These are phyloP conservation scores for Pandemis corylana DNA, from an alignment of 2,888 invertebrate species.

Conservation along the genomic window DNA sequence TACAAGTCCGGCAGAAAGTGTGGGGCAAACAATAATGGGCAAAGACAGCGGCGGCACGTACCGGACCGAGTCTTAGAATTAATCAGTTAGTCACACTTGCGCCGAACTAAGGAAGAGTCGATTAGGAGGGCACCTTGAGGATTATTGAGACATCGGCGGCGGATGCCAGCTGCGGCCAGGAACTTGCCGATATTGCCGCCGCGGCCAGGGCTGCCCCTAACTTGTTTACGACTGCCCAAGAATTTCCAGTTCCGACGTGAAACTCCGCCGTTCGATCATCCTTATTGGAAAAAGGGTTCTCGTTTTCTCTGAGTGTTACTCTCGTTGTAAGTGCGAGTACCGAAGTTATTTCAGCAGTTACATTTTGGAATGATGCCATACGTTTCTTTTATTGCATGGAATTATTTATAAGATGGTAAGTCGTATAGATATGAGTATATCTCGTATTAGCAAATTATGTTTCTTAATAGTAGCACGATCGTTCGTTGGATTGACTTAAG, in stretches of 20 bases:
- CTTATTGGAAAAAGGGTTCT: conserved; percentile 73
- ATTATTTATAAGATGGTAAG: conserved; percentile 57
- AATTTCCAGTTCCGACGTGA: conserved; percentile 66
- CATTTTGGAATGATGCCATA: conserved; percentile 64
- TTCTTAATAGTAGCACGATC: conserved; percentile 4
- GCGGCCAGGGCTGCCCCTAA: conserved; percentile 70
- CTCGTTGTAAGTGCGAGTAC: conserved; percentile 57
- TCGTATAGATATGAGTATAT: conserved; percentile 45
- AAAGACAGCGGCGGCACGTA: conserved; percentile 74
- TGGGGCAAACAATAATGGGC: conserved; percentile 75
- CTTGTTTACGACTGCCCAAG: conserved; percentile 80
- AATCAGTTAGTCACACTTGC: conserved; percentile 85
- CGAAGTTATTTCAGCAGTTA: conserved; percentile 59
- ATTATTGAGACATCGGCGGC: conserved; percentile 83
- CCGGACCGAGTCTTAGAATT: conserved; percentile 71
- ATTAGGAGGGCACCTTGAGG: conserved; percentile 82
- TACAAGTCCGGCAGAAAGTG: conserved; percentile 69
- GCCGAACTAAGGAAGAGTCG: conserved; percentile 81
- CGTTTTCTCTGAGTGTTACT: conserved; percentile 59
- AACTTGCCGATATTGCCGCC: conserved; percentile 79
- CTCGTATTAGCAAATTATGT: conserved; percentile 1
- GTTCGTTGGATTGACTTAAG: not conserved
- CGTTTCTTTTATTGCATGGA: conserved; percentile 57
- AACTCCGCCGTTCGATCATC: conserved; percentile 77
- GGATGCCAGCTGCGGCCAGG: conserved; percentile 78